phyloP scores from a whole-genome alignment of 2,113 vertebrate genomes.

The Varanus komodoensis region DNA sequence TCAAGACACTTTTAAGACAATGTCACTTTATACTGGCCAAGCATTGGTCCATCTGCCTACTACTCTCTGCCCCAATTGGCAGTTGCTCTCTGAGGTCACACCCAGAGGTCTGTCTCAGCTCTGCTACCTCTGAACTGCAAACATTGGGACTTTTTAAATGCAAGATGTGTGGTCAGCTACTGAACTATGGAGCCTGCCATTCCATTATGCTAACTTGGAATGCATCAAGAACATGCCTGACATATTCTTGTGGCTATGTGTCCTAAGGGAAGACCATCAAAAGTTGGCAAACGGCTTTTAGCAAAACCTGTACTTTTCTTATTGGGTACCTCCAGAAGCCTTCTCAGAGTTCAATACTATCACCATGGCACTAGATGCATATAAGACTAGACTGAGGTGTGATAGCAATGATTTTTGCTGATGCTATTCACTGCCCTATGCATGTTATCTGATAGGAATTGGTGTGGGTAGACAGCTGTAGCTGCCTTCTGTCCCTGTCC shows the following conservation, averaged over 20 bases:
- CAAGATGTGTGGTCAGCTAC: not conserved
- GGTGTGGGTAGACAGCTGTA: too few relatives aligned
- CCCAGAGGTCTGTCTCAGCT: not conserved
- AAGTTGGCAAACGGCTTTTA: not conserved
- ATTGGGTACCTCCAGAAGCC: not conserved
- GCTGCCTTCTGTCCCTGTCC: too few relatives aligned
- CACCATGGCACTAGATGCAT: too few relatives aligned
- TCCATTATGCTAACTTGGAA: not conserved
- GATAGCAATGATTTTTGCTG: too few relatives aligned
- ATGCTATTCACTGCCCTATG: too few relatives aligned
- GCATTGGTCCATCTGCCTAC: not conserved
- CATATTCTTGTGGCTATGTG: not conserved
- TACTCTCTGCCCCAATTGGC: not conserved
- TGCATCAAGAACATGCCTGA: not conserved
- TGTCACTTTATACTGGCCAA: not conserved
- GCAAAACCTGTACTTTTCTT: too few relatives aligned
- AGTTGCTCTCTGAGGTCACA: not conserved
- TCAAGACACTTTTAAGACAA: not conserved
- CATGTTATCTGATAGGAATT: too few relatives aligned
- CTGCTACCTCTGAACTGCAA: not conserved
- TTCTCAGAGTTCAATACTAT: too few relatives aligned
- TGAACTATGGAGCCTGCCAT: not conserved
- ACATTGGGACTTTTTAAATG: not conserved
- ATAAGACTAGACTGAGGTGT: too few relatives aligned
- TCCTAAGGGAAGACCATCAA: not conserved